Percentiles rank a stretch among this genome's conserved stretches.
Conservation (phyloP, 2,113 vertebrate species). For the Charina bottae region DNA sequence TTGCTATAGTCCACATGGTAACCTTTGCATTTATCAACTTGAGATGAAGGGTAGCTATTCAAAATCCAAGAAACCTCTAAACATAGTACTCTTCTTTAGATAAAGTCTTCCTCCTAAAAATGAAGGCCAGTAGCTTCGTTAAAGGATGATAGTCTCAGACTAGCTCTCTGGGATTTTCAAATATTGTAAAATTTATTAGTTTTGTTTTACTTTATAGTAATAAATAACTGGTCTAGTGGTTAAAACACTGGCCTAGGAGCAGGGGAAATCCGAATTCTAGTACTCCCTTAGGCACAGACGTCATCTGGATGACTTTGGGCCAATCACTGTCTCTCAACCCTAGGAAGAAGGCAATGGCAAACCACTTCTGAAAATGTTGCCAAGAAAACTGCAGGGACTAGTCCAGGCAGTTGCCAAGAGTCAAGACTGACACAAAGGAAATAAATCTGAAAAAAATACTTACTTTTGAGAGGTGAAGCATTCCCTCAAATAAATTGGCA, state of each 20-base stretch:
- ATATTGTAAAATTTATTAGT: not conserved
- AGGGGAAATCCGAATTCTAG: not conserved
- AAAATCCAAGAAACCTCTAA: not conserved
- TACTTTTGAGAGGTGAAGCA: conserved; percentile 22
- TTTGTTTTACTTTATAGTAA: not conserved
- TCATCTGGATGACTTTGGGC: not conserved
- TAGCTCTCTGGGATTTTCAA: not conserved
- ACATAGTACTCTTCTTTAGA: not conserved
- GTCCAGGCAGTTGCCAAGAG: not conserved
- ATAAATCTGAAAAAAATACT: not conserved
- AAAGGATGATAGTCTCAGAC: not conserved
- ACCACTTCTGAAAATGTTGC: not conserved
- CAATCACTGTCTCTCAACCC: not conserved
- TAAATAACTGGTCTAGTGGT: conserved; percentile 3
- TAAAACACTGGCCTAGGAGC: not conserved
- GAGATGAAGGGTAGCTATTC: not conserved
- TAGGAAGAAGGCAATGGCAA: not conserved
- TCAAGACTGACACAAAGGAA: not conserved
- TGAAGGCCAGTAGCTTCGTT: not conserved
- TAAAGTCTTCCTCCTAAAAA: not conserved
- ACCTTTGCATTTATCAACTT: not conserved
- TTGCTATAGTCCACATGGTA: not conserved
- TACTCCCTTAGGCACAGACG: not conserved
- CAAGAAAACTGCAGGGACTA: not conserved
- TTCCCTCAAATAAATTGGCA: conserved; percentile 17